These are phyloP conservation scores for Odobenus rosmarus DNA, from an alignment of 2,113 vertebrate species.

Conservation along the genomic window DNA sequence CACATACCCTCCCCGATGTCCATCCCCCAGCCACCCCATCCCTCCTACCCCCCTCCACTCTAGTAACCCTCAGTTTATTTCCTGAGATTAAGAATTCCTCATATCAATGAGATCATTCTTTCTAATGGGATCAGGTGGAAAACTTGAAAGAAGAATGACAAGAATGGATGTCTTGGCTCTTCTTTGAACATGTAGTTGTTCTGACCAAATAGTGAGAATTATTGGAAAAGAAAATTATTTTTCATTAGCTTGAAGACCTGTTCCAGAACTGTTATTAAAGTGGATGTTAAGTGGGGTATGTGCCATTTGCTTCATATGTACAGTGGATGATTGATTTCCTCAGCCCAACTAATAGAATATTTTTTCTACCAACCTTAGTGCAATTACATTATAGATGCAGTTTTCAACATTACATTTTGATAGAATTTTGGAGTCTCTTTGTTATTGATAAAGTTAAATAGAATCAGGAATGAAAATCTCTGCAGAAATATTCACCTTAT, in stretches of 20 bases:
- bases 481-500: constrained; percentile 65
- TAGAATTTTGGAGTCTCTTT: constrained; percentile 78
- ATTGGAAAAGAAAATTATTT: constrained; percentile 65
- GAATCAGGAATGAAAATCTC: constrained; percentile 78
- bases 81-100: no score
- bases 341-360: constrained; percentile 69
- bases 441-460: constrained; percentile 74
- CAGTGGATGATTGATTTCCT: constrained; percentile 75
- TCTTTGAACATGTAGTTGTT: constrained; percentile 63
- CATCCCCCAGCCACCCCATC: no score
- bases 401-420: constrained; percentile 68
- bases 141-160: constrained; percentile 59
- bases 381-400: constrained; percentile 74
- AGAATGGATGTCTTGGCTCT: constrained; percentile 34
- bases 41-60: no score
- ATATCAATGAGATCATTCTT: not conserved
- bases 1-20: no score
- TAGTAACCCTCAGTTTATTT: no score
- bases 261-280: constrained; percentile 72
- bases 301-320: constrained; percentile 64
- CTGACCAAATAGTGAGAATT: constrained; percentile 71
- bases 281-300: constrained; percentile 70
- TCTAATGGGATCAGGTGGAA: constrained; percentile 50
- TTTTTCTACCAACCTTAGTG: constrained; percentile 69
- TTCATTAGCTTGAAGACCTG: constrained; percentile 71